Conservation (phyloP, 2,113 vertebrate species). For the Scortum barcoo region DNA sequence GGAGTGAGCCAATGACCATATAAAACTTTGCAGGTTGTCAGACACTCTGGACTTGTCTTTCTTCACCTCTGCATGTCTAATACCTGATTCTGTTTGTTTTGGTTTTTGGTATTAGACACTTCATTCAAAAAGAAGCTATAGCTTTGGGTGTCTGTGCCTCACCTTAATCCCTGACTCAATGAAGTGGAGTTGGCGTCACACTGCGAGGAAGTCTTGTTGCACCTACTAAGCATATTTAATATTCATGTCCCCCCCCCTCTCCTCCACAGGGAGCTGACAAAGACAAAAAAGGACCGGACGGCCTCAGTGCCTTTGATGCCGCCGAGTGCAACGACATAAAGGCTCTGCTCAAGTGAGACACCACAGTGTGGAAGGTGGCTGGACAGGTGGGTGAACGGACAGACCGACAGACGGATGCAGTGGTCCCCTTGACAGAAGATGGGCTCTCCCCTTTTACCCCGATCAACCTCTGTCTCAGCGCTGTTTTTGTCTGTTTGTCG, state of each 20-base stretch:
- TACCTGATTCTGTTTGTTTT: background rate
- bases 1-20: background rate
- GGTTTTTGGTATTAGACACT: too few relatives aligned
- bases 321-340: slow-evolving; percentile 91
- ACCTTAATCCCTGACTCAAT: slow-evolving; percentile 25
- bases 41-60: background rate
- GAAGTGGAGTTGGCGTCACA: background rate
- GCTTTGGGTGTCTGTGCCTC: slow-evolving; percentile 1
- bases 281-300: slow-evolving; percentile 89
- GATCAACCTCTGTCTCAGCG: slow-evolving; percentile 90
- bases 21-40: background rate
- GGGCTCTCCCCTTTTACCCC: slow-evolving; percentile 71
- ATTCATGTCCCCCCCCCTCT: slow-evolving; percentile 43
- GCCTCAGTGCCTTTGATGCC: slow-evolving; percentile 89
- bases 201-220: slow-evolving; percentile 8
- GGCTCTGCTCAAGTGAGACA: slow-evolving; percentile 92
- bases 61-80: background rate
- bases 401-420: slow-evolving; percentile 78
- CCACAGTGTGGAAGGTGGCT: slow-evolving; percentile 35
- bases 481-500: slow-evolving; percentile 87
- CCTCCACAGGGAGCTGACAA: slow-evolving; percentile 94
- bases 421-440: slow-evolving; percentile 82
- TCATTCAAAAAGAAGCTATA: background rate
- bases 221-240: slow-evolving; percentile 42
- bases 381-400: slow-evolving; percentile 77